These are phyloP conservation scores for Ifrita kowaldi DNA, from an alignment of 2,113 vertebrate species.

Conservation along the genomic window DNA sequence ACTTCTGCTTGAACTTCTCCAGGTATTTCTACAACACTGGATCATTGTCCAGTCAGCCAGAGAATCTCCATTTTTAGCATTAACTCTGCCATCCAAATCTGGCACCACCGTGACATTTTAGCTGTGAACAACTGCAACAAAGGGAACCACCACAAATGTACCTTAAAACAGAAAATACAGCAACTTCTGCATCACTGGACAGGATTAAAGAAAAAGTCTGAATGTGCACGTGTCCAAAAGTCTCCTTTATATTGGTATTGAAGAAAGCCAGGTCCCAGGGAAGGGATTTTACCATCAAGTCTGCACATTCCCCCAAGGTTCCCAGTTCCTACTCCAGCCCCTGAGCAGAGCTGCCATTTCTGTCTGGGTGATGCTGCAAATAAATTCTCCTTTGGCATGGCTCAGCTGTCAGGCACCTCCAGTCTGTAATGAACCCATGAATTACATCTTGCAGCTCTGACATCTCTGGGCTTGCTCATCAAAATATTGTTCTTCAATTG, in stretches of 20 bases:
- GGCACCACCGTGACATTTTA: not conserved
- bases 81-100: not conserved
- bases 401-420: slow-evolving; percentile 81
- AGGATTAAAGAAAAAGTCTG: not conserved
- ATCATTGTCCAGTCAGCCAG: slow-evolving; percentile 26
- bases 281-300: slow-evolving; percentile 43
- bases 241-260: not conserved
- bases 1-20: slow-evolving; percentile 67
- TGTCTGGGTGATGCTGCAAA: slow-evolving; percentile 63
- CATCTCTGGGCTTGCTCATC: slow-evolving; percentile 78
- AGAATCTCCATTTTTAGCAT: slow-evolving; percentile 8
- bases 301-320: slow-evolving; percentile 6
- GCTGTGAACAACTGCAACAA: not conserved
- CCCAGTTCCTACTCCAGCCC: slow-evolving; percentile 2
- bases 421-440: slow-evolving; percentile 80
- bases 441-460: slow-evolving; percentile 78
- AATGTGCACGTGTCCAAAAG: not conserved
- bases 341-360: slow-evolving; percentile 69
- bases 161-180: not conserved
- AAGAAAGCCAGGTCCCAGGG: not conserved
- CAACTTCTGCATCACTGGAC: not conserved
- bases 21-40: slow-evolving; percentile 34
- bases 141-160: not conserved
- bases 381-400: slow-evolving; percentile 77
- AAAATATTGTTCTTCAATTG: slow-evolving; percentile 81